Percentiles rank a stretch among this genome's conserved stretches.
These are phyloP conservation scores for Diaphora mendica DNA, from an alignment of 2,888 invertebrate genomes.

Conservation along the genomic window DNA sequence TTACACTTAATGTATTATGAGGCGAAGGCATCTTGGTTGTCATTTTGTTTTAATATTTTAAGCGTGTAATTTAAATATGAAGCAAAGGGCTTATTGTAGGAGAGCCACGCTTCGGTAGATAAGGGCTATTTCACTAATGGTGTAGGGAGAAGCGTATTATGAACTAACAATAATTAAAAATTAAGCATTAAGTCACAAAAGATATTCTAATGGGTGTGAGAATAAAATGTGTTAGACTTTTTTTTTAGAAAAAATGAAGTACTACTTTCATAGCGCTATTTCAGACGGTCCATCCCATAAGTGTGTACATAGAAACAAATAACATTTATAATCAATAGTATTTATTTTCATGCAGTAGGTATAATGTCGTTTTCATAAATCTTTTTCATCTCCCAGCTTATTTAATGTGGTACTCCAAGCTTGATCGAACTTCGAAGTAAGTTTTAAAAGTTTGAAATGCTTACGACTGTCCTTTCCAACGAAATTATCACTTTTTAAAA, in stretches of 20 bases:
- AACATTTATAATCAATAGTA: neutral
- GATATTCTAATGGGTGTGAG: neutral
- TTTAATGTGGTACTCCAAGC: neutral
- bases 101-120: neutral
- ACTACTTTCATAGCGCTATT: neutral
- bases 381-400: neutral
- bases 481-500: neutral
- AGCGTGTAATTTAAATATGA: neutral
- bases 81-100: neutral
- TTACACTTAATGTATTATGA: conserved; percentile 7
- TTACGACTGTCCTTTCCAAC: neutral
- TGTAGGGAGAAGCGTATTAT: neutral
- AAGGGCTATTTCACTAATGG: neutral
- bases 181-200: too few species aligned
- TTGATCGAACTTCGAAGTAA: neutral
- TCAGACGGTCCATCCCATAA: neutral
- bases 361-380: too few species aligned
- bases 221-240: neutral
- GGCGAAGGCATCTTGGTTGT: neutral
- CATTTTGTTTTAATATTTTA: conserved; percentile 5
- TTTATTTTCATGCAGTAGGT: neutral
- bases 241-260: neutral
- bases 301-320: neutral
- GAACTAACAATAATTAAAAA: neutral
- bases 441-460: neutral